A percentile compares a stretch with the other conserved stretches of the same genome.
These are phyloP conservation scores for Lepilemur septentrionalis DNA, from an alignment of 2,797 vertebrate genomes.

Conservation along the genomic window DNA sequence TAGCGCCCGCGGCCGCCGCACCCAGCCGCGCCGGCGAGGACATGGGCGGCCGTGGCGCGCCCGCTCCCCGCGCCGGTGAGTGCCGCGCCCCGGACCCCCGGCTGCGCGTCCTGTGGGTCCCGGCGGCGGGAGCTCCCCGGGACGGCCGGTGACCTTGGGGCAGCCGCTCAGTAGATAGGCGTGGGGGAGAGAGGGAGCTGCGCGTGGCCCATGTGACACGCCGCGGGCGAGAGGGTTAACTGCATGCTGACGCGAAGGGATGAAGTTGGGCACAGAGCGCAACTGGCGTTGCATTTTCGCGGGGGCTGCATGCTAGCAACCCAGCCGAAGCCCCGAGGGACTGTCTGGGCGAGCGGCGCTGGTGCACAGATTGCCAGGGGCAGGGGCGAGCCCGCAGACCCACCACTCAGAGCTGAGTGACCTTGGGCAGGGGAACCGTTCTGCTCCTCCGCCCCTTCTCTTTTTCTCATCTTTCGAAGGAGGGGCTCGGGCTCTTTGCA, in stretches of 20 bases:
- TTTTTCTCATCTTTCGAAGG: not conserved
- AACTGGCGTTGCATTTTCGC: conserved; percentile 52
- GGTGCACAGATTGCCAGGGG: not conserved
- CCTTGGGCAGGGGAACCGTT: conserved; percentile 50
- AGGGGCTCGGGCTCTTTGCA: not conserved
- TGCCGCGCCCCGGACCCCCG: not conserved
- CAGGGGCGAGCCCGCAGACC: not conserved
- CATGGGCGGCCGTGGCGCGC: conserved; percentile 67
- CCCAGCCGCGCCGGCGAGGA: conserved; percentile 63
- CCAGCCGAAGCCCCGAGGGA: not conserved
- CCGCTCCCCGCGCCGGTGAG: conserved; percentile 78
- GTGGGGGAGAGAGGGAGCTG: not conserved
- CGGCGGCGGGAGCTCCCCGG: not conserved
- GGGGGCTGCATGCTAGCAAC: conserved; percentile 47
- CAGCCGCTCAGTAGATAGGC: not conserved
- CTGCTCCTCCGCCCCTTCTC: not conserved
- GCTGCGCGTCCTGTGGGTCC: not conserved
- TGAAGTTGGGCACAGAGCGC: conserved; percentile 64
- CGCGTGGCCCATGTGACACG: conserved; percentile 42
- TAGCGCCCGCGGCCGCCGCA: conserved; percentile 58
- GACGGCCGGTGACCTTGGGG: conserved; percentile 63
- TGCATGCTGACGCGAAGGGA: conserved; percentile 59
- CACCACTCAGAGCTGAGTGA: conserved; percentile 34
- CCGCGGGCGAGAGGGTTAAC: conserved; percentile 37
- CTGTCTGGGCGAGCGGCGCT: not conserved